A percentile compares a stretch with the other conserved stretches of the same genome.
phyloP scores from a whole-genome alignment of 2,888 invertebrate species.

The Hypolimnas misippus region DNA sequence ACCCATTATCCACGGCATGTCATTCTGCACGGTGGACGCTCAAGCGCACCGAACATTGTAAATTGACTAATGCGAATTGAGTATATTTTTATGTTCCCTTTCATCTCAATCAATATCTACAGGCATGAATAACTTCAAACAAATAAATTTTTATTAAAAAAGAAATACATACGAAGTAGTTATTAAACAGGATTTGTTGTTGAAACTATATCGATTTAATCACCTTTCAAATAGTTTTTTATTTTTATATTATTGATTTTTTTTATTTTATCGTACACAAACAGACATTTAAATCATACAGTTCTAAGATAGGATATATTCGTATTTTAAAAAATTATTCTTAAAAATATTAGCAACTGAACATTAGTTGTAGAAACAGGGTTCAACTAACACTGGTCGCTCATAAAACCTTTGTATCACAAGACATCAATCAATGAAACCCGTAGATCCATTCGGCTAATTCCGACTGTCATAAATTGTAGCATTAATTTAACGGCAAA shows the following conservation, averaged over 20 bases:
- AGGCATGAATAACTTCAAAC: too few species aligned
- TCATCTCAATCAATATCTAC: not conserved
- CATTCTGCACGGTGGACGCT: constrained; percentile 53
- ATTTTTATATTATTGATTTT: too few species aligned
- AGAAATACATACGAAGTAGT: too few species aligned
- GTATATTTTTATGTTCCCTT: constrained; percentile 12
- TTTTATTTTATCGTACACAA: too few species aligned
- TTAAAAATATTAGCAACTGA: too few species aligned
- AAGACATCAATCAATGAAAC: constrained; percentile 56
- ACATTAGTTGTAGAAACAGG: not conserved
- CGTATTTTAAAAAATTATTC: too few species aligned
- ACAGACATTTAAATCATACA: too few species aligned
- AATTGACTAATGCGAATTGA: constrained; percentile 52
- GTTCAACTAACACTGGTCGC: constrained; percentile 25
- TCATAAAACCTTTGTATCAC: constrained; percentile 23
- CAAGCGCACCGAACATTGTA: constrained; percentile 55
- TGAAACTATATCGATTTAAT: too few species aligned
- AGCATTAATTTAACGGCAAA: constrained; percentile 82
- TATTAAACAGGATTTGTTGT: too few species aligned
- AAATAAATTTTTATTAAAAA: too few species aligned
- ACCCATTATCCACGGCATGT: constrained; percentile 65
- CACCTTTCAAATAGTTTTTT: too few species aligned
- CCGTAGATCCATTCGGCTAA: constrained; percentile 62
- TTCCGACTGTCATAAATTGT: constrained; percentile 80
- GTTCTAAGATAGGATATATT: too few species aligned